phyloP scores from a whole-genome alignment of 2,797 vertebrate genomes.

The Catamblyrhynchus diadema region DNA sequence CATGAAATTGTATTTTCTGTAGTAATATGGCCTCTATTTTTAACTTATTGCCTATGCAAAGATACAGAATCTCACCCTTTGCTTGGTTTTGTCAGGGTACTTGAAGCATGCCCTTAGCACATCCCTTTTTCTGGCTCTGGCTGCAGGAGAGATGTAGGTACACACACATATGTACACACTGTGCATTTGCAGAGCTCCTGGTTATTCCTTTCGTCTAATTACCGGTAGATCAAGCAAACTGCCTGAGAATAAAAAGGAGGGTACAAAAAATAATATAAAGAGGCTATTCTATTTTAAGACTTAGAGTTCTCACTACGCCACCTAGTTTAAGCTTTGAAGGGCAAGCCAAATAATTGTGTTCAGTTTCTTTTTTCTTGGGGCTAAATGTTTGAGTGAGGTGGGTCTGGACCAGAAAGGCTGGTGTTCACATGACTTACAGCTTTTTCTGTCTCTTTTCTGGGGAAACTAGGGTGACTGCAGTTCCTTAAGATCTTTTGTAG shows the following conservation, averaged over 20 bases:
- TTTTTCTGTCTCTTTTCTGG: neutral
- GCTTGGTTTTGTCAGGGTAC: neutral
- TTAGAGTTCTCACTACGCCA: neutral
- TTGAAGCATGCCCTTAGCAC: neutral
- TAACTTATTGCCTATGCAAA: neutral
- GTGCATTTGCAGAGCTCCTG: neutral
- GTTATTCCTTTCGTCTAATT: neutral
- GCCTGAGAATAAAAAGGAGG: neutral
- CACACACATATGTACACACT: no score
- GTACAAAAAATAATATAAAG: neutral
- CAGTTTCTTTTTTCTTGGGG: neutral
- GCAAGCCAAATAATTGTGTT: neutral
- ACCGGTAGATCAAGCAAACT: neutral
- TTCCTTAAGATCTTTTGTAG: neutral
- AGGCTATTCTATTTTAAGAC: neutral
- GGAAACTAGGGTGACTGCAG: neutral
- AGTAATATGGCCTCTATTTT: neutral
- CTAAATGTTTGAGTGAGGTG: neutral
- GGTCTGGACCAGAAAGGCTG: neutral
- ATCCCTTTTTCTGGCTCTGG: neutral
- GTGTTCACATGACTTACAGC: neutral
- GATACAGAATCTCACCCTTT: neutral
- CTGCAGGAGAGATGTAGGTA: neutral
- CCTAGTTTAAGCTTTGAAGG: neutral
- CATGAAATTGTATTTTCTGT: fast-evolving